A percentile compares a stretch with the other conserved stretches of the same genome.
Conservation (phyloP, 2,797 vertebrate species). For the Scomberomorus guttatus region DNA sequence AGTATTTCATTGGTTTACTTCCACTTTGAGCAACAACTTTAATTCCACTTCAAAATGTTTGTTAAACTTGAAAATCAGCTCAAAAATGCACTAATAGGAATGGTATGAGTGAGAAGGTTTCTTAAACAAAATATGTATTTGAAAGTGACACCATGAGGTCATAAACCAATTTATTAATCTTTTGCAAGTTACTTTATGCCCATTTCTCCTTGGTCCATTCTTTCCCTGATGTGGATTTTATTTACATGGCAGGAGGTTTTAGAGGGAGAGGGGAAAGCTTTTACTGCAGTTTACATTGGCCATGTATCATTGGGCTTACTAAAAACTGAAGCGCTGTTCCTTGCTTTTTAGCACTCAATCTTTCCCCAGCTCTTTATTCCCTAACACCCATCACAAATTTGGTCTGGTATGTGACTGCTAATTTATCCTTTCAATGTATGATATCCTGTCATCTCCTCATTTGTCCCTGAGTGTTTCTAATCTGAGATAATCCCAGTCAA, state of each 20-base stretch:
- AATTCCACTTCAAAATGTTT: conserved; percentile 27
- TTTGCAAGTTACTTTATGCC: conserved; percentile 38
- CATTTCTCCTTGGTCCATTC: conserved; percentile 57
- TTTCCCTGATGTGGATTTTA: conserved; percentile 75
- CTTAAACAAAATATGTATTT: conserved; percentile 10
- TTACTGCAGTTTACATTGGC: conserved; percentile 82
- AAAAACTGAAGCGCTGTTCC: conserved; percentile 70
- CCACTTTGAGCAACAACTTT: conserved; percentile 25
- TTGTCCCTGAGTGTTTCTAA: conserved; percentile 93
- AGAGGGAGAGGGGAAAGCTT: conserved; percentile 79
- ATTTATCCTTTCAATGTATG: conserved; percentile 93
- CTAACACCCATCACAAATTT: conserved; percentile 83
- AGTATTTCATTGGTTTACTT: conserved; percentile 8
- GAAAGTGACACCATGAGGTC: conserved; percentile 40
- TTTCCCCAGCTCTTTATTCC: conserved; percentile 66
- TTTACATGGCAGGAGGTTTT: conserved; percentile 79
- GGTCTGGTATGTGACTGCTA: conserved; percentile 90
- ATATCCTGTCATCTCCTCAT: conserved; percentile 91
- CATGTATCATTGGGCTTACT: conserved; percentile 74
- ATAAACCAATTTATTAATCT: conserved; percentile 43
- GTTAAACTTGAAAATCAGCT: conserved; percentile 6
- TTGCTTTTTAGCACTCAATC: conserved; percentile 71
- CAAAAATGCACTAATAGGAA: conserved; percentile 5
- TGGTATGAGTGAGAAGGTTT: not conserved
- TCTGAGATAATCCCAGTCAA: conserved; percentile 98